Evolutionary conservation across 2,797 vertebrate genomes (phyloP).

Genomic region (Sternarchorhynchus goeldii): DNA sequence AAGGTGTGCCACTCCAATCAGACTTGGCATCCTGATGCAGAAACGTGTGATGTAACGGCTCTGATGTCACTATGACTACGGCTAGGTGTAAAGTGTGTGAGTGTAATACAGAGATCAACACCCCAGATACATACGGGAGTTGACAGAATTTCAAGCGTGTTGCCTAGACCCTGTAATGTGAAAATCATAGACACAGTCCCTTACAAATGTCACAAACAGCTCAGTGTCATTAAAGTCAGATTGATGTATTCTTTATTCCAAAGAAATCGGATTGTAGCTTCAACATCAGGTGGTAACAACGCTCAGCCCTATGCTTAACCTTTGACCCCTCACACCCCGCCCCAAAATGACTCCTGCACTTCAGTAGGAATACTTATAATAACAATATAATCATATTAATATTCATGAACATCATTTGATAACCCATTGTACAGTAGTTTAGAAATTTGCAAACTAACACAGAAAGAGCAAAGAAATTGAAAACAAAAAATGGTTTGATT

Average conservation of each 20-base stretch:
- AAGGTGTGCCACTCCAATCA: too few species aligned
- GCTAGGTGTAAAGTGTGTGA: too few species aligned
- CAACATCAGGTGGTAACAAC: constrained; percentile 36
- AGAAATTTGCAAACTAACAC: constrained; percentile 18
- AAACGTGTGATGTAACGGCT: too few species aligned
- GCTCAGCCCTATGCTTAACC: constrained; percentile 23
- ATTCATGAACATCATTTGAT: constrained; percentile 39
- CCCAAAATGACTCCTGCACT: constrained; percentile 27
- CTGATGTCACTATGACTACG: too few species aligned
- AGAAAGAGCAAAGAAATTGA: constrained; percentile 32
- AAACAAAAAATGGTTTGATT: constrained; percentile 13
- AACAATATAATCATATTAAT: constrained; percentile 42
- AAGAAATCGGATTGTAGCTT: constrained; percentile 38
- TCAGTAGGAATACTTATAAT: constrained; percentile 37
- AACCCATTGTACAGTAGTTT: constrained; percentile 36
- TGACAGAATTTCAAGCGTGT: too few species aligned
- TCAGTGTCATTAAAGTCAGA: constrained; percentile 32
- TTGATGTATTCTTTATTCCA: constrained; percentile 39
- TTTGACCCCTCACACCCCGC: constrained; percentile 26
- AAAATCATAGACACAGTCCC: too few species aligned
- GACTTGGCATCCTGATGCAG: too few species aligned
- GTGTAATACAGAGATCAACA: too few species aligned
- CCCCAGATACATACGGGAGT: too few species aligned
- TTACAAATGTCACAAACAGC: neutral
- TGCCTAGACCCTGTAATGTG: too few species aligned